phyloP scores from a whole-genome alignment of 2,888 invertebrate genomes.

The Leucania comma region DNA sequence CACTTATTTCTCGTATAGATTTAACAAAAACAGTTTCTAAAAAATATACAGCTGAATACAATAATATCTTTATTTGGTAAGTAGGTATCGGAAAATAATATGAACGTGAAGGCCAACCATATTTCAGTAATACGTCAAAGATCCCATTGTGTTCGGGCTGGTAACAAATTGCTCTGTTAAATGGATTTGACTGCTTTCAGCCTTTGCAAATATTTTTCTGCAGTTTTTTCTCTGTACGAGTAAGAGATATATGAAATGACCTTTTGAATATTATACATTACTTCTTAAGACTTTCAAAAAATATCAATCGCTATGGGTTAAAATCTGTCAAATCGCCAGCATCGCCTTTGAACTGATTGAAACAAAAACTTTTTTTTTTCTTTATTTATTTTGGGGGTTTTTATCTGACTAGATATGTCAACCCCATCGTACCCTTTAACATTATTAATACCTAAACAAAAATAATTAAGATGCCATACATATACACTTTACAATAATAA shows the following conservation, averaged over 20 bases:
- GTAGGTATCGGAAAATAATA: neutral
- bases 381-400: too few species aligned
- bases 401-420: too few species aligned
- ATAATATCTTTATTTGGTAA: neutral
- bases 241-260: neutral
- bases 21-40: neutral
- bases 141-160: conserved; percentile 4
- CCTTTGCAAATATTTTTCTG: neutral
- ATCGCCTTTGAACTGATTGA: neutral
- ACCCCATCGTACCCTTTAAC: too few species aligned
- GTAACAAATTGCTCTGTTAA: conserved; percentile 20
- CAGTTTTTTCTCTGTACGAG: neutral
- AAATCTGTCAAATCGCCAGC: too few species aligned
- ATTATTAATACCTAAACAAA: too few species aligned
- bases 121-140: conserved; percentile 23
- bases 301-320: too few species aligned
- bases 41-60: neutral
- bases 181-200: conserved; percentile 17
- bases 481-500: too few species aligned
- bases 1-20: neutral
- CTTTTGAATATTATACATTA: neutral
- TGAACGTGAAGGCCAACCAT: conserved; percentile 4
- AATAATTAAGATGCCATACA: too few species aligned
- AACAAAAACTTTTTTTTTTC: too few species aligned
- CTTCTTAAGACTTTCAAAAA: neutral